Conservation (phyloP, 2,113 vertebrate genomes). For the Heliornis fulica region DNA sequence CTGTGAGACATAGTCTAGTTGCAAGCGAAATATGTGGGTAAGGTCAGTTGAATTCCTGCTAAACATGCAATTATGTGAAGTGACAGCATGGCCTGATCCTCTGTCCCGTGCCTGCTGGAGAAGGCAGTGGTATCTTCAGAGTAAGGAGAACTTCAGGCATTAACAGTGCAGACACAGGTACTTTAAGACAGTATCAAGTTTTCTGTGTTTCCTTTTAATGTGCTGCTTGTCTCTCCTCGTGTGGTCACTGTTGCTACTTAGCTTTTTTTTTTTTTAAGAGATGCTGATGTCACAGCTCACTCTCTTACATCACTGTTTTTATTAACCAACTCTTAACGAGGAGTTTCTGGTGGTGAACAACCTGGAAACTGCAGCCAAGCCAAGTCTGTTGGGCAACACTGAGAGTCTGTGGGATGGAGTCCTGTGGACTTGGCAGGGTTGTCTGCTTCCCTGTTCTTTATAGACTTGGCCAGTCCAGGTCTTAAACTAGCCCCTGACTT, state of each 20-base stretch:
- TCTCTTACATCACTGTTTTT: background rate
- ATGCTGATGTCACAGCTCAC: background rate
- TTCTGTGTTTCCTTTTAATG: background rate
- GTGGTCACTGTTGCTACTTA: background rate
- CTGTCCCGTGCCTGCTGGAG: background rate
- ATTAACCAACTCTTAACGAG: background rate
- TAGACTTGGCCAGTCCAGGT: background rate
- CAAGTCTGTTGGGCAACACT: rapidly evolving
- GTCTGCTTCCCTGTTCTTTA: background rate
- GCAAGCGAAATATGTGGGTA: background rate
- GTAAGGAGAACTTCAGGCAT: background rate
- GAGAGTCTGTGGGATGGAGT: background rate
- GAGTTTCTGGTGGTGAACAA: background rate
- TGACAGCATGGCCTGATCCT: background rate
- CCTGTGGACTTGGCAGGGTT: rapidly evolving
- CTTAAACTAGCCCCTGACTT: background rate
- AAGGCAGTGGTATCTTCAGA: background rate
- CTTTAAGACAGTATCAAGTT: too few species aligned
- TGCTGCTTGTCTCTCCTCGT: background rate
- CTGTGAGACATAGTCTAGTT: background rate
- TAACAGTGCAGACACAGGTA: too few species aligned
- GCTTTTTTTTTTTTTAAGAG: background rate
- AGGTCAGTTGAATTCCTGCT: background rate
- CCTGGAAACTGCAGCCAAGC: background rate
- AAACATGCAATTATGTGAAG: background rate